Evolutionary conservation across 1,140 invertebrate species (phyloP).

Genomic region (Uloborus diversus): DNA sequence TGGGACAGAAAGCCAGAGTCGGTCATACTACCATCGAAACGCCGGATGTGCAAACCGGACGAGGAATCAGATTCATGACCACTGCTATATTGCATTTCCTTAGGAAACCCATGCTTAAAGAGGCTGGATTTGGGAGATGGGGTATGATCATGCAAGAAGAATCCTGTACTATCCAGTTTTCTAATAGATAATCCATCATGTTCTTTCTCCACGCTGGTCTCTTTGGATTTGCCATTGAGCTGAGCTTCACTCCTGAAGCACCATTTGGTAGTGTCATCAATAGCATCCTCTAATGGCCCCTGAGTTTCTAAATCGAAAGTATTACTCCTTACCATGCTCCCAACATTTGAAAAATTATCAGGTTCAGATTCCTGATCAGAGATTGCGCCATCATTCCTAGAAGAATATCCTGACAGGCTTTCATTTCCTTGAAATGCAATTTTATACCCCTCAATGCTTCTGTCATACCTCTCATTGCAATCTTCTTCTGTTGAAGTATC

Average conservation of each 20-base stretch:
- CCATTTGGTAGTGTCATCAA: conserved; percentile 35
- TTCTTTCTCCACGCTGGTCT: background rate
- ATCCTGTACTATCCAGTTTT: conserved; percentile 19
- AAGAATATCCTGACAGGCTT: background rate
- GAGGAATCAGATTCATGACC: conserved; percentile 8
- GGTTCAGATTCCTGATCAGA: conserved; percentile 39
- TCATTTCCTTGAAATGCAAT: background rate
- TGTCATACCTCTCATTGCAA: background rate
- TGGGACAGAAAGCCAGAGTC: conserved; percentile 57
- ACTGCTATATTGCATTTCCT: conserved; percentile 10
- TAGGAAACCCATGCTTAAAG: conserved; percentile 17
- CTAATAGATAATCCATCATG: background rate
- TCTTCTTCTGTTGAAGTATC: background rate
- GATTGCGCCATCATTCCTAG: background rate
- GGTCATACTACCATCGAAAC: conserved; percentile 54
- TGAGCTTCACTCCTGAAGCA: background rate
- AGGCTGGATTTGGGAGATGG: conserved; percentile 43
- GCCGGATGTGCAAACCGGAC: conserved; percentile 13
- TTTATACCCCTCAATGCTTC: background rate
- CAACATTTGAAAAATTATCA: conserved; percentile 18
- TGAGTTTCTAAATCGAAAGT: conserved; percentile 58
- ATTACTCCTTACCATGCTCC: conserved; percentile 57
- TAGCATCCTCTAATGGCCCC: conserved; percentile 41
- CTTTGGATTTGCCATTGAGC: background rate
- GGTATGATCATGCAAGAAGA: conserved; percentile 45